Percentiles rank a stretch among this genome's conserved stretches.
Conservation (phyloP, 1,140 invertebrate genomes). For the Drusus annulatus region DNA sequence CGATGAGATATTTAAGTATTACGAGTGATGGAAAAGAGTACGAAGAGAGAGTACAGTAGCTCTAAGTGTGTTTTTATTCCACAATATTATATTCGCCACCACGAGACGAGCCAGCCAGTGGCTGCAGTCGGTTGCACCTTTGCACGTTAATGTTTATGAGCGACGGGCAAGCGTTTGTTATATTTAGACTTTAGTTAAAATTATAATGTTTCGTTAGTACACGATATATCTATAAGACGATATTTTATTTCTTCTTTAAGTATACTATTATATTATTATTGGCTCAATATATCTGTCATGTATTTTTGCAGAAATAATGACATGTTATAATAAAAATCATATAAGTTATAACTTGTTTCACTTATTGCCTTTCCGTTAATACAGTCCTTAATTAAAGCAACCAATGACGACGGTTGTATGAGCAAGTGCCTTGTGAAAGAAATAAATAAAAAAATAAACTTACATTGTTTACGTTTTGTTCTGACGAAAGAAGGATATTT, state of each 20-base stretch:
- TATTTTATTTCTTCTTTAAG: constrained; percentile 9
- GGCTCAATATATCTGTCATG: constrained; percentile 33
- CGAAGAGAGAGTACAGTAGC: neutral
- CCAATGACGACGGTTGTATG: too few relatives aligned
- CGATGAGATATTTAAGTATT: constrained; percentile 11
- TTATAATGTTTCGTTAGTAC: constrained; percentile 22
- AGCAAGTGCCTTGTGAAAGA: too few relatives aligned
- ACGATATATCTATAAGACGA: constrained; percentile 8
- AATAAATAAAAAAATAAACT: too few relatives aligned
- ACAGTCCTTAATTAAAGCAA: too few relatives aligned
- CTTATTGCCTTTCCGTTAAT: too few relatives aligned
- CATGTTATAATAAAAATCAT: constrained; percentile 18
- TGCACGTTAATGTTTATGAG: neutral
- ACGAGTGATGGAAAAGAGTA: neutral
- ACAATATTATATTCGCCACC: constrained; percentile 7
- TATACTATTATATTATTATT: constrained; percentile 10
- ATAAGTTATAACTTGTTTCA: neutral
- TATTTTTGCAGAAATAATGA: constrained; percentile 17
- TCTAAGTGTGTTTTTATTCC: neutral
- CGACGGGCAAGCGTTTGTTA: neutral
- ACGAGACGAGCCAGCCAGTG: neutral
- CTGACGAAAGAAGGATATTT: too few relatives aligned
- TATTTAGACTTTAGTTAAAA: constrained; percentile 21
- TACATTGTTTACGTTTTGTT: too few relatives aligned
- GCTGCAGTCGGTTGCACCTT: neutral